Evolutionary conservation across 2,113 vertebrate species (phyloP), one percentile per base, ranked within the genome.

Genomic region (Oceanites oceanicus): DNA sequence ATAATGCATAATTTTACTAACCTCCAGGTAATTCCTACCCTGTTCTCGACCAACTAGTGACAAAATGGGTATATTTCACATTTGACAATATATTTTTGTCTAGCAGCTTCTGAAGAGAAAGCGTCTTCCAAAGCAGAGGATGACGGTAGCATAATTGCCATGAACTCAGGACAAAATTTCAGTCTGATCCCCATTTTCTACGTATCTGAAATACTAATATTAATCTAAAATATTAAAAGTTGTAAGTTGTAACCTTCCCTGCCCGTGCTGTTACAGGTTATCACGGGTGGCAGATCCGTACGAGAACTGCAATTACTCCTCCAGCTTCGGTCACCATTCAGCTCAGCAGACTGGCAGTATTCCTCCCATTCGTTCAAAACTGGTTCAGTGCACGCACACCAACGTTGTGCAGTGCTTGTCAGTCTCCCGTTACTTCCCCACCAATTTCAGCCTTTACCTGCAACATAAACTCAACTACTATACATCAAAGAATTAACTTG

Each of bases 281-380:
- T 10, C 34, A 7, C 10, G 47, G 85, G 9, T 0, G 2, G 30
- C 47, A 42, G n/a, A 32, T 45, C 34, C 32, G 36, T 9, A 11
- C 19, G 5, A 17, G 8, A 68, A 9, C 19, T 55, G 71, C 62
- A 3, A 1, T 8, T 45, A 17, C 4, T 42, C 10, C 53, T 49
- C 23, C 55, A 59, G 22, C 63, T 23, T 17, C 55, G 12, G 32
- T 32, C 30, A 17, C 59, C 0, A 2, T 15, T 9, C 1, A 15
- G 29, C 26, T 56, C 0, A 9, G 15, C 9, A 0, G 53, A 10
- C 25, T 3, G 23, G 49, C 36, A 3, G 7, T 6, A 1, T 5
- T 53, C 29, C 13, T 45, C 52, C 52, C 0, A 0, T 8, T 47
- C 38, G 2, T 9, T 25, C 27, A 3, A 3, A 34, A 7, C 42